Evolutionary conservation across 2,113 vertebrate genomes (phyloP).

Genomic region (Acanthochromis polyacanthus): DNA sequence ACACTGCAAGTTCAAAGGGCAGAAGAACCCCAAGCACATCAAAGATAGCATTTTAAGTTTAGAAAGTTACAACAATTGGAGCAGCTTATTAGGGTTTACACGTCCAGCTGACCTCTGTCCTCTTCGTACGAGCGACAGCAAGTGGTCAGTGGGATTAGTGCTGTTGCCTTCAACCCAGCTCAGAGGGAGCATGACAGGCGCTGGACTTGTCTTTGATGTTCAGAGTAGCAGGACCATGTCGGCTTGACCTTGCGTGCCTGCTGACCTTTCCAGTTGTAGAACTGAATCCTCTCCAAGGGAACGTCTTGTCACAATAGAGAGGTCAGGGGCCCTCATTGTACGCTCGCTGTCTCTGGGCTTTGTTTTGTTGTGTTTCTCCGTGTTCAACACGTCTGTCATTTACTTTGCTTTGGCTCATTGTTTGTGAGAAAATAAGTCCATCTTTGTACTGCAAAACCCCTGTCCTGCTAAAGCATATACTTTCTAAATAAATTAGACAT

Average conservation of each 20-base stretch:
- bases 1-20: conserved; percentile 42
- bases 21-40: conserved; percentile 31
- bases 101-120: conserved; percentile 70
- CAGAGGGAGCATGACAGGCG: conserved; percentile 56
- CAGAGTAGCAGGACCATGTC: conserved; percentile 45
- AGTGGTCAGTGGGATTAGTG: conserved; percentile 68
- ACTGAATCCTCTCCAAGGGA: conserved; percentile 60
- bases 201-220: conserved; percentile 80
- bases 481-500: background rate
- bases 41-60: conserved; percentile 54
- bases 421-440: conserved; percentile 13
- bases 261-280: conserved; percentile 74
- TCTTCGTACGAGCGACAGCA: conserved; percentile 34
- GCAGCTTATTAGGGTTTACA: conserved; percentile 52
- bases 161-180: conserved; percentile 62
- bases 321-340: conserved; percentile 64
- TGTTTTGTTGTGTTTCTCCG: conserved; percentile 46
- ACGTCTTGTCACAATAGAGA: conserved; percentile 62
- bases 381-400: conserved; percentile 51
- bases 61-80: conserved; percentile 50
- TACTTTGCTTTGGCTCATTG: conserved; percentile 23
- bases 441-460: background rate
- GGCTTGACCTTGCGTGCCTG: conserved; percentile 77
- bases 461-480: background rate
- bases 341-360: conserved; percentile 30